Base-by-base conservation (phyloP, 2,113 vertebrate species). In the Caranx ignobilis region DNA sequence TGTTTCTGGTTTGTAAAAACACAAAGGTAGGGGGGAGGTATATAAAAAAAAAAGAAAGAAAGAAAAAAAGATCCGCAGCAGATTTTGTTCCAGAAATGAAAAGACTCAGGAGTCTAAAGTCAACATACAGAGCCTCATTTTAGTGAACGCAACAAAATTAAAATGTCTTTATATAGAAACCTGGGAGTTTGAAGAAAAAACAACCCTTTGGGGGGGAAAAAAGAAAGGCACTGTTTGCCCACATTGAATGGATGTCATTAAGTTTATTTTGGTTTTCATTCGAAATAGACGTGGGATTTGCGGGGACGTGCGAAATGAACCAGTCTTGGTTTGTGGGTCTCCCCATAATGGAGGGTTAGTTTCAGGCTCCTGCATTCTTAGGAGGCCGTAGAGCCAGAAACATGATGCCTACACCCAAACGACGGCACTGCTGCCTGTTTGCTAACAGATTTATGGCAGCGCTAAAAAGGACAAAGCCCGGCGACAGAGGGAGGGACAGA, bases 221-320 rank as follows among this genome's bases (percentile, higher is more conserved):
- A 86, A 90, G 84, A 91, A 77, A 88, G 80, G 81, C 83, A 11
- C 77, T 87, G 86, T 90, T 91, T 89, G 87, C 90, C 88, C 89
- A 84, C 87, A 92, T 78, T 88, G 89, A 91, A 94, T 88, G 89
- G 89, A 92, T 95, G 92, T 95, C 92, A 95, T 95, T 95, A 95
- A 90, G 93, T 93, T 93, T 94, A 94, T 95, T 95, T 94, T 92
- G 93, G 94, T 94, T 94, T 94, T 93, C 89, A 89, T 94, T 94
- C 77, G 88, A 95, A 95, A 95, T 95, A 95, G 95, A 91, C 76
- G 86, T 84, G 84, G 92, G 88, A 89, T 93, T 93, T 93, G 93
- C 88, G 91, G 94, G 81, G 77, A 87, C 56, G 61, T 83, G 80
- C 83, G 34, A 90, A 92, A 89, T 79, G 90, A 89, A 88, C 83